These are phyloP conservation scores for Geopemphigus sp. DNA, from an alignment of 1,140 invertebrate species.

Conservation along the genomic window DNA sequence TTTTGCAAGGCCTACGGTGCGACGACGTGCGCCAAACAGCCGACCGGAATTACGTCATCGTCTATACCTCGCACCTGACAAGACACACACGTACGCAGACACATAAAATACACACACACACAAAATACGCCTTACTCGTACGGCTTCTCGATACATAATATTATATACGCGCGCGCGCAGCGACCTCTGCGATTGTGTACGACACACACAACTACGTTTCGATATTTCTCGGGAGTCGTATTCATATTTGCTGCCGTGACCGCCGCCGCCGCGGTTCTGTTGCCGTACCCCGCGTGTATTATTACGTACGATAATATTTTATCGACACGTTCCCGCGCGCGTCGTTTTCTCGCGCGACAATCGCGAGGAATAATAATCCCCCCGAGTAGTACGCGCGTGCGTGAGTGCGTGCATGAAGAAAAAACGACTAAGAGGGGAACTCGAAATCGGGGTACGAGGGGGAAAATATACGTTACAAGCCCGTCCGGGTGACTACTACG, in stretches of 20 bases:
- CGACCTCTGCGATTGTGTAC: background rate
- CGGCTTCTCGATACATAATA: slow-evolving; percentile 8
- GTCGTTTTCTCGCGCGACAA: too few species aligned
- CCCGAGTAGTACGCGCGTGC: too few species aligned
- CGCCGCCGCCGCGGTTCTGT: too few species aligned
- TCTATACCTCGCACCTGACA: slow-evolving; percentile 34
- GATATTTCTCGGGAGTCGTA: background rate
- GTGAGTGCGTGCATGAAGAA: too few species aligned
- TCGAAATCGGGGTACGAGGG: background rate
- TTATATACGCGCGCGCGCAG: too few species aligned
- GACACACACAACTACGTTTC: background rate
- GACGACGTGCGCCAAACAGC: background rate
- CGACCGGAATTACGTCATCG: slow-evolving; percentile 26
- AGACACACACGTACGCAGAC: slow-evolving; percentile 14
- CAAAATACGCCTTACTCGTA: slow-evolving; percentile 5
- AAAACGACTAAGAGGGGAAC: background rate
- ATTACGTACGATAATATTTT: background rate
- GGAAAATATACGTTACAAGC: slow-evolving; percentile 7
- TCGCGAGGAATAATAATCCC: too few species aligned
- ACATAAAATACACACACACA: background rate
- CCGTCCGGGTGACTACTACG: background rate
- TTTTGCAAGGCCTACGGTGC: background rate
- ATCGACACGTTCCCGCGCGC: background rate
- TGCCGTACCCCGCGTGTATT: too few species aligned
- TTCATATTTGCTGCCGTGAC: too few species aligned